Evolutionary conservation across 1,140 invertebrate species (phyloP).

Genomic region (Drosophila fuyamai): DNA sequence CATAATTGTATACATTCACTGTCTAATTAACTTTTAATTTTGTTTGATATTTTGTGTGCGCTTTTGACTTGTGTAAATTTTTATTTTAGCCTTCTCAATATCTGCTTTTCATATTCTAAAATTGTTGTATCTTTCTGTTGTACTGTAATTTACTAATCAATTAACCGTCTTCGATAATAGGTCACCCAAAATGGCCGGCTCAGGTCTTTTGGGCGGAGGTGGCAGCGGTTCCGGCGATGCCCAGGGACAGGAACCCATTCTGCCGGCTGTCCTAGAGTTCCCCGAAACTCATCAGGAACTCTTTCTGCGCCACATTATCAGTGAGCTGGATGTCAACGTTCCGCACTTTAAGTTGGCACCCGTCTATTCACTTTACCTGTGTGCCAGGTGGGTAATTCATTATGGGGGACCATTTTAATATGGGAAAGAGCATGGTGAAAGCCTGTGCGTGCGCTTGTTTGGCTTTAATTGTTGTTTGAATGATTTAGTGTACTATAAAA

Average conservation of each 20-base stretch:
- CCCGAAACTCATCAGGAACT: slow-evolving; percentile 96
- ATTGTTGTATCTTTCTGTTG: slow-evolving; percentile 3
- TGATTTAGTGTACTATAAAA: slow-evolving; percentile 4
- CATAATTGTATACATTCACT: slow-evolving; percentile 25
- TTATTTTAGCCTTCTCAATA: slow-evolving; percentile 16
- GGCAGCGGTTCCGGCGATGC: slow-evolving; percentile 61
- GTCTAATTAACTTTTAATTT: slow-evolving; percentile 18
- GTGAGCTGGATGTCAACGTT: slow-evolving; percentile 93
- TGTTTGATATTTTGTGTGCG: slow-evolving; percentile 32
- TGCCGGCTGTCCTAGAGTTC: slow-evolving; percentile 97
- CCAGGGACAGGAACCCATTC: slow-evolving; percentile 92
- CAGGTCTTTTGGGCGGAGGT: slow-evolving; percentile 56
- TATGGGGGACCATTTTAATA: not conserved
- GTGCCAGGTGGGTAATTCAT: slow-evolving; percentile 87
- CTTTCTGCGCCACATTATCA: slow-evolving; percentile 94
- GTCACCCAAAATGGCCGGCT: slow-evolving; percentile 74
- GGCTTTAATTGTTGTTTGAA: slow-evolving; percentile 25
- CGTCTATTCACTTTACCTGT: slow-evolving; percentile 97
- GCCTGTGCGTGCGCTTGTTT: slow-evolving; percentile 6
- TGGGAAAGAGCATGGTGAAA: slow-evolving; percentile 6
- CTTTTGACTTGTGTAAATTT: slow-evolving; percentile 17
- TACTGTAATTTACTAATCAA: slow-evolving; percentile 40
- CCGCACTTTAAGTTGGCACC: slow-evolving; percentile 95
- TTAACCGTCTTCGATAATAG: slow-evolving; percentile 51
- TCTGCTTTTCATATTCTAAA: slow-evolving; percentile 21